Percentiles rank a stretch among this genome's conserved stretches.
These are phyloP conservation scores for Metacarcinus magister DNA, from an alignment of 2,888 invertebrate genomes.

Conservation along the genomic window DNA sequence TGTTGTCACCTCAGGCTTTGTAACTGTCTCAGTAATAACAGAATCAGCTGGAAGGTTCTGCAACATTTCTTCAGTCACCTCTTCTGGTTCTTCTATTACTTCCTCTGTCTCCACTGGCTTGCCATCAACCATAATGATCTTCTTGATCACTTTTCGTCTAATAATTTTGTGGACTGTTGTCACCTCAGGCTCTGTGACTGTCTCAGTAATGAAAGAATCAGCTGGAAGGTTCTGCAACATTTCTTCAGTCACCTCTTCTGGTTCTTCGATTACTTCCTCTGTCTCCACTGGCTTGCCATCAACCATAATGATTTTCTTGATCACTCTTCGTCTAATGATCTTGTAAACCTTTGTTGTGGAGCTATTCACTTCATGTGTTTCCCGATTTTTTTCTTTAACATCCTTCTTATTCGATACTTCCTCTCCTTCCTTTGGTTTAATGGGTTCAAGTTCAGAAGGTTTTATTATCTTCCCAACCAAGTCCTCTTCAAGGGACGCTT, in stretches of 20 bases:
- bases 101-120: slow-evolving; percentile 79
- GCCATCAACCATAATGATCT: slow-evolving; percentile 77
- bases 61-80: slow-evolving; percentile 74
- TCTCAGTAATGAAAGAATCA: slow-evolving; percentile 58
- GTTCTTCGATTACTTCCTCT: slow-evolving; percentile 76
- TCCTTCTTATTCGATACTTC: not conserved
- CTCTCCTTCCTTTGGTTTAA: slow-evolving; percentile 56
- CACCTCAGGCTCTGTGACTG: slow-evolving; percentile 58
- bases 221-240: slow-evolving; percentile 9
- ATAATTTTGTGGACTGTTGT: slow-evolving; percentile 66
- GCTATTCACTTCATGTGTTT: slow-evolving; percentile 2
- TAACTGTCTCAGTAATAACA: slow-evolving; percentile 60
- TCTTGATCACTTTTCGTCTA: slow-evolving; percentile 75
- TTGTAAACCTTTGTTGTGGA: slow-evolving; percentile 49
- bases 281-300: slow-evolving; percentile 76
- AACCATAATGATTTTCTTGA: slow-evolving; percentile 66
- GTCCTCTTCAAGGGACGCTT: not conserved
- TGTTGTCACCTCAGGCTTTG: slow-evolving; percentile 42
- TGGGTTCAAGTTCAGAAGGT: not conserved
- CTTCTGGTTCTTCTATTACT: slow-evolving; percentile 75
- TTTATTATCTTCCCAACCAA: not conserved
- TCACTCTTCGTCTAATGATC: slow-evolving; percentile 57
- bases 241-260: slow-evolving; percentile 68
- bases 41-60: slow-evolving; percentile 50
- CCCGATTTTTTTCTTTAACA: not conserved